Percentiles rank a stretch among this genome's conserved stretches.
Conservation (phyloP, 2,113 vertebrate species). For the Catharus bicknelli region DNA sequence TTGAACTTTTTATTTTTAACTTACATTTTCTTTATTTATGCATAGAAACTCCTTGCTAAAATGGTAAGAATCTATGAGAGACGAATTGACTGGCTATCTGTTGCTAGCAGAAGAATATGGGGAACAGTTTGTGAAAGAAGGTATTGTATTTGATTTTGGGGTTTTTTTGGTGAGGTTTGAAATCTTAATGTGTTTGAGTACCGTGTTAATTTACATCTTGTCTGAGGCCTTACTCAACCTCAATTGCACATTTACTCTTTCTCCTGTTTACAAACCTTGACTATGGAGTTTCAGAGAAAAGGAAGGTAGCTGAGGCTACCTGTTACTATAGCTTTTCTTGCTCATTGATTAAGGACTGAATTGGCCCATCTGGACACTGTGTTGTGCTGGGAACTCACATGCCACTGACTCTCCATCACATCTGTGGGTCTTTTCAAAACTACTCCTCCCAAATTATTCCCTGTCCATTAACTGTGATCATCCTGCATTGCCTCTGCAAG, state of each 20-base stretch:
- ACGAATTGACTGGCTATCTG: constrained; percentile 76
- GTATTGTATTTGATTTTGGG: constrained; percentile 34
- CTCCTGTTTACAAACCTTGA: neutral
- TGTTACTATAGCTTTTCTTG: neutral
- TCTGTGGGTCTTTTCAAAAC: neutral
- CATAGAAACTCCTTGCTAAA: constrained; percentile 74
- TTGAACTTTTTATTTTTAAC: neutral
- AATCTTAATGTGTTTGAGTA: neutral
- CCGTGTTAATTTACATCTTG: neutral
- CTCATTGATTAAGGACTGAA: neutral
- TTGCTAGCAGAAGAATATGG: constrained; percentile 81
- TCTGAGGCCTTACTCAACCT: neutral
- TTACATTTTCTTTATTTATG: neutral
- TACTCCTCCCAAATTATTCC: neutral
- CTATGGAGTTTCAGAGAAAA: neutral
- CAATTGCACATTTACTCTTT: neutral
- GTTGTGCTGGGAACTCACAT: neutral
- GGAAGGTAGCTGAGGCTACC: neutral
- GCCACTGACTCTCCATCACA: neutral
- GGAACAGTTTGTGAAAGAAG: constrained; percentile 83
- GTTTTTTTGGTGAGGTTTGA: neutral
- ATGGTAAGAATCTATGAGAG: constrained; percentile 69
- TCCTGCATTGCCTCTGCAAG: neutral
- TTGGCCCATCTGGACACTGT: neutral
- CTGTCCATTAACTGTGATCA: neutral